Evolutionary conservation across 2,888 invertebrate species (phyloP).

Genomic region (Notodonta ziczac): DNA sequence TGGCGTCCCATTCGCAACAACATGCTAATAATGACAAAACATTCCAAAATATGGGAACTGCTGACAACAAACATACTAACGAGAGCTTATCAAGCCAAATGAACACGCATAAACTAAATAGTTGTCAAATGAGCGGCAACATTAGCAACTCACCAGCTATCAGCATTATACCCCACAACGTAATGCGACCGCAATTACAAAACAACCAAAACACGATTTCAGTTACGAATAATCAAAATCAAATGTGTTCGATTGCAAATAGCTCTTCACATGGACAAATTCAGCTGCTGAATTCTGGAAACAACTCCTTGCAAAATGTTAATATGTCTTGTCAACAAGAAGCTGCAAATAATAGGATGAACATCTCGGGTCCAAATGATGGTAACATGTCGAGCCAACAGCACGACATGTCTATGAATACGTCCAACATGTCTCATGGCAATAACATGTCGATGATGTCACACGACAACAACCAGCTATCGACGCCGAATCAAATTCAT

Average conservation of each 20-base stretch:
- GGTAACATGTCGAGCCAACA: conserved; percentile 65
- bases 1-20: conserved; percentile 78
- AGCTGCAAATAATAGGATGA: conserved; percentile 65
- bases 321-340: conserved; percentile 79
- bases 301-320: conserved; percentile 70
- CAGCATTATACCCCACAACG: conserved; percentile 75
- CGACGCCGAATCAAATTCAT: conserved; percentile 74
- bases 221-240: conserved; percentile 68
- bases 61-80: conserved; percentile 66
- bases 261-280: conserved; percentile 68
- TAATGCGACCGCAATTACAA: conserved; percentile 69
- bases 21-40: conserved; percentile 74
- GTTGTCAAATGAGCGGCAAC: conserved; percentile 73
- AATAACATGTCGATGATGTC: conserved; percentile 71
- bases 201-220: conserved; percentile 70
- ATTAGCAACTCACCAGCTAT: conserved; percentile 68
- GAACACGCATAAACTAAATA: conserved; percentile 74
- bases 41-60: conserved; percentile 73
- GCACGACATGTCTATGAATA: conserved; percentile 65
- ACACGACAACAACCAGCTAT: conserved; percentile 65
- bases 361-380: conserved; percentile 62
- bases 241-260: conserved; percentile 73
- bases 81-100: conserved; percentile 68
- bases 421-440: conserved; percentile 67
- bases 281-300: conserved; percentile 73